Conservation (phyloP, 1,140 invertebrate genomes). For the Drosophila nasuta region DNA sequence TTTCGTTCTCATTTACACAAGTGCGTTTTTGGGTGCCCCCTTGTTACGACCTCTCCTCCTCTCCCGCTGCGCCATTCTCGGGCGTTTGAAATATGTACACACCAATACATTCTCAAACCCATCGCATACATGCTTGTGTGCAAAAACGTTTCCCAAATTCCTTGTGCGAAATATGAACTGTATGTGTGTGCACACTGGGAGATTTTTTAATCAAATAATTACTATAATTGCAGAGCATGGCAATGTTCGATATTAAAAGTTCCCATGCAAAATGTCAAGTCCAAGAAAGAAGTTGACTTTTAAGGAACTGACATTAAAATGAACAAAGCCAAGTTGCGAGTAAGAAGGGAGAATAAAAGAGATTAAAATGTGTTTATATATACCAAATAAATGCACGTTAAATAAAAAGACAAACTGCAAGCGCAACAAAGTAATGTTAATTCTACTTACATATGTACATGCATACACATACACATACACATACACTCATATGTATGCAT, state of each 20-base stretch:
- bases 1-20: slow-evolving; percentile 80
- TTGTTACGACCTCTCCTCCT: slow-evolving; percentile 8
- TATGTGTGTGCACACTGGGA: slow-evolving; percentile 66
- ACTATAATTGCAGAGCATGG: slow-evolving; percentile 71
- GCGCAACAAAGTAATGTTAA: slow-evolving; percentile 13
- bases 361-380: slow-evolving; percentile 75
- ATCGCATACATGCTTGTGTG: slow-evolving; percentile 23
- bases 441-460: slow-evolving; percentile 2
- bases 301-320: slow-evolving; percentile 61
- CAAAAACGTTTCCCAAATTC: slow-evolving; percentile 42
- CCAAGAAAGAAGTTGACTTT: slow-evolving; percentile 47
- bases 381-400: slow-evolving; percentile 59
- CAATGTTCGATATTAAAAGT: slow-evolving; percentile 53
- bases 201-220: slow-evolving; percentile 82
- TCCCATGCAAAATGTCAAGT: slow-evolving; percentile 49
- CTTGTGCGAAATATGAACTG: slow-evolving; percentile 27
- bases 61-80: slow-evolving; percentile 70
- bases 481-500: slow-evolving; percentile 16
- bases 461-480: not conserved
- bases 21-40: slow-evolving; percentile 60
- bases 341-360: slow-evolving; percentile 33
- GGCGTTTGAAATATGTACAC: slow-evolving; percentile 58
- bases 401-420: slow-evolving; percentile 58
- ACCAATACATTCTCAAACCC: not conserved
- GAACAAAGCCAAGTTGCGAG: slow-evolving; percentile 50